Evolutionary conservation across 2,797 vertebrate species (phyloP).

Genomic region (Sparus aurata): DNA sequence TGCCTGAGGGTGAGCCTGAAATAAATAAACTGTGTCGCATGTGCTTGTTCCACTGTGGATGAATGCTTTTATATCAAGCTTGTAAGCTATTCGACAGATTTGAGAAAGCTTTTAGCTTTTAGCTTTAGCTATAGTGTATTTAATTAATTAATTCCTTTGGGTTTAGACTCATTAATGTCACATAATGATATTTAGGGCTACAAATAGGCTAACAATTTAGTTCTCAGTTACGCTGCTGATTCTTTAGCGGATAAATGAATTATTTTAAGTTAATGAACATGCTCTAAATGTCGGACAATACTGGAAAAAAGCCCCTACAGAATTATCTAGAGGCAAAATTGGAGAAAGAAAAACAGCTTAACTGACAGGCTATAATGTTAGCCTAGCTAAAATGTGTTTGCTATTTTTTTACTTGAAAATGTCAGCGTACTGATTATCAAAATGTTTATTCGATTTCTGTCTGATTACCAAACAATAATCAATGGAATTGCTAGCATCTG

Average conservation of each 20-base stretch:
- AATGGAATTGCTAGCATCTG: too few species aligned
- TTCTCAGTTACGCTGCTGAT: not conserved
- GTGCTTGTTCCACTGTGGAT: not conserved
- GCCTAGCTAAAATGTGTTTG: not conserved
- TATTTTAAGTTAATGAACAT: too few species aligned
- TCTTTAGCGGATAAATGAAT: not conserved
- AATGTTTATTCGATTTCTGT: not conserved
- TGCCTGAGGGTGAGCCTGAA: constrained; percentile 58
- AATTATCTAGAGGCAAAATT: not conserved
- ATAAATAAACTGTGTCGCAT: not conserved
- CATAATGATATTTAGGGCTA: not conserved
- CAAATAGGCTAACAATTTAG: not conserved
- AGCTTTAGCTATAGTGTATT: too few species aligned
- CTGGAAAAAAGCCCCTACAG: not conserved
- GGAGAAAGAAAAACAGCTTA: not conserved
- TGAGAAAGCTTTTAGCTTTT: not conserved
- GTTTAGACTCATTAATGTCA: not conserved
- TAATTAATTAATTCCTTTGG: not conserved
- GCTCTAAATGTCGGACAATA: not conserved
- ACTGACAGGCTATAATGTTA: not conserved
- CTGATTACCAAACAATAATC: not conserved
- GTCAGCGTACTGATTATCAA: not conserved
- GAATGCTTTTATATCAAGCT: not conserved
- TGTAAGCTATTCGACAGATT: not conserved
- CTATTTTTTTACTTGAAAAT: not conserved